phyloP scores from a whole-genome alignment of 2,888 invertebrate species.

The Drosophila fungiperda region DNA sequence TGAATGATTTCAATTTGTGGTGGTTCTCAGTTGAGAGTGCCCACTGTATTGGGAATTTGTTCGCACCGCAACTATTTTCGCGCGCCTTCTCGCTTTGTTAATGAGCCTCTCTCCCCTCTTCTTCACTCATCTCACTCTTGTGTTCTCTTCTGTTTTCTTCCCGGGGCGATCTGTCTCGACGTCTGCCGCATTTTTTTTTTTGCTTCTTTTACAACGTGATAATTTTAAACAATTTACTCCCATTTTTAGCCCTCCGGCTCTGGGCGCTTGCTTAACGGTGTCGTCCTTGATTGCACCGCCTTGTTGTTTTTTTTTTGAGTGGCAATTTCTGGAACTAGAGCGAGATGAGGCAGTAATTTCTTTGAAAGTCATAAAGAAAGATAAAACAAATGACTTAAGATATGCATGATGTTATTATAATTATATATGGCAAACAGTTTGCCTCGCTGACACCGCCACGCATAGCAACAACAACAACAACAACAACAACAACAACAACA shows the following conservation, averaged over 20 bases:
- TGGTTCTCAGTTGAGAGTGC: not conserved
- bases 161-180: conserved; percentile 8
- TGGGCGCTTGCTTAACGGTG: conserved; percentile 61
- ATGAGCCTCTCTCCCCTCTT: conserved; percentile 32
- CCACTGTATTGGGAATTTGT: conserved; percentile 66
- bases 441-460: conserved; percentile 31
- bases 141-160: not conserved
- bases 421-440: conserved; percentile 59
- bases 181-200: conserved; percentile 23
- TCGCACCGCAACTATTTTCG: conserved; percentile 63
- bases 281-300: conserved; percentile 62
- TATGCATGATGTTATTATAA: conserved; percentile 72
- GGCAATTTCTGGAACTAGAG: conserved; percentile 51
- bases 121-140: not conserved
- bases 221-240: conserved; percentile 76
- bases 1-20: not conserved
- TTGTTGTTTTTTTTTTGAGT: conserved; percentile 11
- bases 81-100: conserved; percentile 43
- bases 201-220: conserved; percentile 72
- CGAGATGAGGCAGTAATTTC: conserved; percentile 54
- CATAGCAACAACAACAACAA: conserved; percentile 20
- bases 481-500: too few relatives aligned
- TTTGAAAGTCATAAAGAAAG: conserved; percentile 43
- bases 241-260: conserved; percentile 45
- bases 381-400: conserved; percentile 27